These are phyloP conservation scores for Progne subis DNA, from an alignment of 2,113 vertebrate species.

Conservation along the genomic window DNA sequence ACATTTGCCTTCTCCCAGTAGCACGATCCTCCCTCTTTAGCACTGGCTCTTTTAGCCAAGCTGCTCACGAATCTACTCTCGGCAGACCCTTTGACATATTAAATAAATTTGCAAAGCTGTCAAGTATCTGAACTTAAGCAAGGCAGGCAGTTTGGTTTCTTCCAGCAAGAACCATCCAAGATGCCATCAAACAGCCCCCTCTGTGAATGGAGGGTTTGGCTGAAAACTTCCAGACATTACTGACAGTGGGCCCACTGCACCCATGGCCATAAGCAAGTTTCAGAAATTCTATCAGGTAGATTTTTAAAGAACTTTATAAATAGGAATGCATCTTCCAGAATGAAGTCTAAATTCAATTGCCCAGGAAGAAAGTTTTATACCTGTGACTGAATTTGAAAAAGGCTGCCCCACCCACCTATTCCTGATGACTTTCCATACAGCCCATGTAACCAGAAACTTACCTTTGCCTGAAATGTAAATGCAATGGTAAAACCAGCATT, in stretches of 20 bases:
- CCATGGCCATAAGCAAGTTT: background rate
- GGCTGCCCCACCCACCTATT: background rate
- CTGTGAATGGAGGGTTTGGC: background rate
- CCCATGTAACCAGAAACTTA: background rate
- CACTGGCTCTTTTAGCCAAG: background rate
- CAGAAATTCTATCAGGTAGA: background rate
- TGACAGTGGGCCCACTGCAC: background rate
- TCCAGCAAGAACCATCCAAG: background rate
- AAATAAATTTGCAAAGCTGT: background rate
- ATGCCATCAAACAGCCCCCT: background rate
- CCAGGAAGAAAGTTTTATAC: background rate
- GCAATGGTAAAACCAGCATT: background rate
- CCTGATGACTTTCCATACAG: background rate
- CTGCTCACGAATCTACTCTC: background rate
- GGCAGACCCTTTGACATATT: accelerated
- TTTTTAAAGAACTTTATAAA: background rate
- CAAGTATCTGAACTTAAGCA: background rate
- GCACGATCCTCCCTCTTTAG: background rate
- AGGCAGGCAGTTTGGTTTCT: background rate
- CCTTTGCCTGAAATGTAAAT: background rate
- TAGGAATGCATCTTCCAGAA: background rate
- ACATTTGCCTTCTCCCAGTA: background rate
- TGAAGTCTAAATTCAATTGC: background rate
- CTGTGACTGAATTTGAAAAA: background rate
- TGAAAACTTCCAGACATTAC: background rate